Conservation (phyloP, 2,888 invertebrate species). For the Gerris lacustris region DNA sequence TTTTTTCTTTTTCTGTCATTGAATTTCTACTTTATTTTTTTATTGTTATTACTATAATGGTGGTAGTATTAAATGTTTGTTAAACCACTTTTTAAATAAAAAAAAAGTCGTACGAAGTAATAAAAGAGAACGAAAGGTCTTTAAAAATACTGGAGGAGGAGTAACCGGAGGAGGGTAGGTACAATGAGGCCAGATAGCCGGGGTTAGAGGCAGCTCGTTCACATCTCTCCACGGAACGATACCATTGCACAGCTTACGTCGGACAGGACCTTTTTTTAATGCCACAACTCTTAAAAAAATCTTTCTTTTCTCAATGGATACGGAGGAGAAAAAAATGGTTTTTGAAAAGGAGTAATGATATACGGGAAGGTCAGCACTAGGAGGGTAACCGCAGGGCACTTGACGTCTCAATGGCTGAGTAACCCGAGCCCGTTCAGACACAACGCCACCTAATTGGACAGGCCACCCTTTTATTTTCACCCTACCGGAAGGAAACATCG, state of each 20-base stretch:
- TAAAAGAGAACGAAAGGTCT: not conserved
- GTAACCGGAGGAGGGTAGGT: not conserved
- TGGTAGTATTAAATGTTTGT: slow-evolving; percentile 1
- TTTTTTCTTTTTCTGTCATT: not conserved
- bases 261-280: no score
- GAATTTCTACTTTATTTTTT: not conserved
- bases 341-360: not conserved
- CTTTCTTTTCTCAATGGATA: no score
- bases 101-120: no score
- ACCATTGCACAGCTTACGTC: not conserved
- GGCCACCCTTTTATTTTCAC: not conserved
- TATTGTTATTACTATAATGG: not conserved
- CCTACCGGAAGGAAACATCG: not conserved
- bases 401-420: not conserved
- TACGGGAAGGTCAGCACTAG: not conserved
- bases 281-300: no score
- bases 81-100: not conserved
- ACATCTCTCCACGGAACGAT: not conserved
- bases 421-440: not conserved
- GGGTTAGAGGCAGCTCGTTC: no score
- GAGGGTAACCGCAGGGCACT: not conserved
- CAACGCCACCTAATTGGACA: not conserved
- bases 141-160: not conserved
- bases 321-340: not conserved
- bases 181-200: no score